These are phyloP conservation scores for Otocyon megalotis DNA, from an alignment of 2,113 vertebrate genomes.

Conservation along the genomic window DNA sequence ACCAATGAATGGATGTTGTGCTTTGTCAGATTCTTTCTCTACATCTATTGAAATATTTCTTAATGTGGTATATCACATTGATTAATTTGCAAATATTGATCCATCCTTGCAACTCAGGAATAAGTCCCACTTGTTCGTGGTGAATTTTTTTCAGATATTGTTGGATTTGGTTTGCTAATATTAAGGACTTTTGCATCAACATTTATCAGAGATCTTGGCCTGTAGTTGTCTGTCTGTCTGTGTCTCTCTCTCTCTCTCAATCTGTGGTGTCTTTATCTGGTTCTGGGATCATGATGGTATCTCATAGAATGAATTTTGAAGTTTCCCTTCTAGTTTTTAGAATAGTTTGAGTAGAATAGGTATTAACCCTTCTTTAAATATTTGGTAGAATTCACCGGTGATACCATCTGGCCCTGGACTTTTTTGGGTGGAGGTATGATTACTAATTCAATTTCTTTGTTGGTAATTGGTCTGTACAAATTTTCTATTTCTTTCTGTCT, in stretches of 20 bases:
- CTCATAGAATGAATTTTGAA: background rate
- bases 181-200: background rate
- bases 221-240: background rate
- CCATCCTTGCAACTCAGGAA: too few species aligned
- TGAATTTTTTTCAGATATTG: background rate
- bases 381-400: background rate
- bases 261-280: background rate
- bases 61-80: too few species aligned
- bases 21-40: background rate
- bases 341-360: background rate
- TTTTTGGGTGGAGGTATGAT: background rate
- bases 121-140: background rate
- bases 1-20: background rate
- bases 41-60: background rate
- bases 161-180: background rate
- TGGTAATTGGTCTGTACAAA: background rate
- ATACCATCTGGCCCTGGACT: background rate
- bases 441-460: background rate
- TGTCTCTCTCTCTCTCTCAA: too few species aligned
- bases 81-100: too few species aligned
- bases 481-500: background rate
- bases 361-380: background rate
- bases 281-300: background rate
- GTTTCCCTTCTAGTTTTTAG: background rate
- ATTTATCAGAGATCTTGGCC: background rate